Evolutionary conservation across 2,113 vertebrate species (phyloP).

Genomic region (Riparia riparia): DNA sequence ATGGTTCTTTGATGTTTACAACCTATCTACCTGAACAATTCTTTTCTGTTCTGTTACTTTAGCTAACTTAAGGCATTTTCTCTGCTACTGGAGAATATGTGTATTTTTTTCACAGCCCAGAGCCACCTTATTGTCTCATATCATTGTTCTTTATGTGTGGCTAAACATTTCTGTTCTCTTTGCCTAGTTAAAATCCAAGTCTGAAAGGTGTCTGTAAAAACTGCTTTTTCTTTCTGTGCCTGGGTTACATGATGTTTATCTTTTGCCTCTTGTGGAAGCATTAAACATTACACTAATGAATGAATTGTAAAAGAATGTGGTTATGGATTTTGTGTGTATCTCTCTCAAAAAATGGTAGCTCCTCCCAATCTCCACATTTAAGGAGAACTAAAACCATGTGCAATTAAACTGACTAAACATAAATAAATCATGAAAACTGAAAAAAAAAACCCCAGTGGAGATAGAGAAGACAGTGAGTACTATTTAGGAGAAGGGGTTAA

Average conservation of each 20-base stretch:
- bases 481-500: background rate
- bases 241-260: conserved; percentile 24
- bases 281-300: conserved; percentile 43
- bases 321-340: background rate
- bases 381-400: background rate
- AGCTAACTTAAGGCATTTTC: background rate
- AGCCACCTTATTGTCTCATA: background rate
- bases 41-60: background rate
- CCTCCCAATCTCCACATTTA: background rate
- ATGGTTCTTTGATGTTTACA: background rate
- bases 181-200: background rate
- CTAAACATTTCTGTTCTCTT: conserved; percentile 1
- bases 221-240: conserved; percentile 31
- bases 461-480: background rate
- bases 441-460: background rate
- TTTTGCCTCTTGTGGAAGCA: conserved; percentile 54
- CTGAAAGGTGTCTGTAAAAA: conserved; percentile 25
- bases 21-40: background rate
- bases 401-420: background rate
- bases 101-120: background rate
- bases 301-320: background rate
- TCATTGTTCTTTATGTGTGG: background rate
- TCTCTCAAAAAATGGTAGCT: background rate
- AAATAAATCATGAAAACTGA: background rate
- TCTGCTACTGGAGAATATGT: background rate